Base-by-base conservation (phyloP, 2,113 vertebrate species). In the Australoheros scitulus region DNA sequence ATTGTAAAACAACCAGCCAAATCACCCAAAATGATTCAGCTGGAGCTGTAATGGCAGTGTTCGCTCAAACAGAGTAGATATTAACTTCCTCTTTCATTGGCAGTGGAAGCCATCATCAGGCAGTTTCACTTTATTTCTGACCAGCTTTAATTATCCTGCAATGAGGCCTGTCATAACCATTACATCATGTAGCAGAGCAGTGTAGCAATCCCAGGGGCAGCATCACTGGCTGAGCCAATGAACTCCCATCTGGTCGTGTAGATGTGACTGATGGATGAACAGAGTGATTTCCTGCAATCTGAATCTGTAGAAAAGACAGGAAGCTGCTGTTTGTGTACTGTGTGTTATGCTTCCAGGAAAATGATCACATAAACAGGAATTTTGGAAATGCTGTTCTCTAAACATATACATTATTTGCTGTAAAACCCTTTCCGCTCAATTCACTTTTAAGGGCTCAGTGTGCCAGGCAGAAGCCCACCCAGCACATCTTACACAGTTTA, bases 81-180 rank as follows among this genome's bases (percentile, higher is more conserved):
- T 90, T 88, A 61, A 88, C 81, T 86, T 88, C 87, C 76, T 83
- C 81, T 59, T 80, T 83, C 79, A 75, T 74, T 24, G 80, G 78
- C 79, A 52, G 47, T 47, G 76, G 55, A 82, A 72, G 81, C 81
- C 82, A 83, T 90, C 89, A 87, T 77, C 61, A 26, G 64, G 61
- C 82, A 61, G 17, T 83, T 87, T 81, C 47, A 57, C 76, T 89
- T 92, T 80, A 82, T 91, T 89, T 63, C 88, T 50, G 87, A 88
- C 88, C 86, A 64, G 68, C 88, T 92, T 90, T 91, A 92, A 93
- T 94, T 91, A 88, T 82, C 81, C 79, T 60, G 84, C 86, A 91
- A 89, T 77, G 72, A 88, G 85, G 80, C 83, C 87, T 92, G 91
- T 94, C 90, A 92, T 87, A 87, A 91, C 91, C 87, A 85, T 91